Conservation (phyloP, 2,113 vertebrate species). For the Mormyrus iriodes region DNA sequence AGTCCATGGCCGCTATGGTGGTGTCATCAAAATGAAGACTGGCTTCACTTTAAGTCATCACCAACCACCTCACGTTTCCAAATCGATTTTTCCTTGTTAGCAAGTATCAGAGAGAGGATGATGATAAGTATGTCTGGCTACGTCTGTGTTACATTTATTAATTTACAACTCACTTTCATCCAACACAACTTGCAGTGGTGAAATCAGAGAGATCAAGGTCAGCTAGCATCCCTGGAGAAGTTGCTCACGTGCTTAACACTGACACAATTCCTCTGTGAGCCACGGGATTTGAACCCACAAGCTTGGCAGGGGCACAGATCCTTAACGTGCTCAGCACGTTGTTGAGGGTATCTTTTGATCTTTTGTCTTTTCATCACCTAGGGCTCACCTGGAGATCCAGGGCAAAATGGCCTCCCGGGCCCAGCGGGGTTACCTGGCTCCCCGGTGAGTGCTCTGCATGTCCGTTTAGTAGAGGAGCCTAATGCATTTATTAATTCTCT, state of each 20-base stretch:
- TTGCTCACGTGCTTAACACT: background rate
- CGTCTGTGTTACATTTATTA: background rate
- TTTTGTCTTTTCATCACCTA: conserved; percentile 36
- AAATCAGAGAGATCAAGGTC: background rate
- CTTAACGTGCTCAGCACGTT: background rate
- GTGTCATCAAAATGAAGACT: background rate
- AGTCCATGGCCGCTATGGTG: background rate
- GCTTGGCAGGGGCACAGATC: background rate
- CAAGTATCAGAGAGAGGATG: background rate
- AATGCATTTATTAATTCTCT: background rate
- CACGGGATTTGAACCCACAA: background rate
- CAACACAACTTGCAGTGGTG: background rate
- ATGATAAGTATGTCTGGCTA: background rate
- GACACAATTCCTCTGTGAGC: background rate
- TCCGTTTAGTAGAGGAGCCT: background rate
- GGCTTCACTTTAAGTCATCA: background rate
- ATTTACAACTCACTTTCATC: background rate
- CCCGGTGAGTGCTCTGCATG: conserved; percentile 43
- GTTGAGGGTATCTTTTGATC: background rate
- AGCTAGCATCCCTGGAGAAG: background rate
- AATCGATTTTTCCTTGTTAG: background rate
- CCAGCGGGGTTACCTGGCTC: conserved; percentile 47
- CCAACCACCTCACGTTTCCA: background rate
- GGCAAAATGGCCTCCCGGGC: conserved; percentile 54
- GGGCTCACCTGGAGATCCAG: conserved; percentile 56